Percentiles rank a stretch among this genome's conserved stretches.
These are phyloP conservation scores for Montipora sp. DNA, from an alignment of 64 coral and sea anemone species.

Conservation along the genomic window DNA sequence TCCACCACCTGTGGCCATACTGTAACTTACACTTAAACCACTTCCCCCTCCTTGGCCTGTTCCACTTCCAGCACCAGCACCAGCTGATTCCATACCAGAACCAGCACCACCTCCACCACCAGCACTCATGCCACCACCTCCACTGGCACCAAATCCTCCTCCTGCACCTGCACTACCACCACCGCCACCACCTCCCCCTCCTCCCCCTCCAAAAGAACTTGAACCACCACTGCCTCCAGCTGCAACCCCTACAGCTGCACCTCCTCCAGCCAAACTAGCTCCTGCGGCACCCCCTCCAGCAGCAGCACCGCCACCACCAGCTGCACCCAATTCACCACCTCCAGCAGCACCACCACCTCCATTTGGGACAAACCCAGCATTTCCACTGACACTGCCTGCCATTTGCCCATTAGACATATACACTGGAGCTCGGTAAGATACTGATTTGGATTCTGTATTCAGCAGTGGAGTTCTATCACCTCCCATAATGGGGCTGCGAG, in stretches of 20 bases:
- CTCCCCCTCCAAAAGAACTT: neutral
- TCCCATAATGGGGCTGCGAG: slow-evolving; percentile 72
- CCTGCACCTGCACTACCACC: neutral
- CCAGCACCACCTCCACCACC: neutral
- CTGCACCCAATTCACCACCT: neutral
- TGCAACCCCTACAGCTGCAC: neutral
- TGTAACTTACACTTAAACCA: slow-evolving; percentile 11
- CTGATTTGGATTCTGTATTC: slow-evolving; percentile 58
- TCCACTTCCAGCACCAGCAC: neutral
- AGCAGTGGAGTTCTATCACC: slow-evolving; percentile 79
- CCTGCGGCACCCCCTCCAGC: neutral
- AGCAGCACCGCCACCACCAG: slow-evolving; percentile 20
- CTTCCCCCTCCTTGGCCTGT: neutral
- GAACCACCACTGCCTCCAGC: neutral
- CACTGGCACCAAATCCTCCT: neutral
- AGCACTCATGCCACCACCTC: neutral
- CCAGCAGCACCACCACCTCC: slow-evolving; percentile 26
- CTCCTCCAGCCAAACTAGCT: neutral
- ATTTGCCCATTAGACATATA: slow-evolving; percentile 72
- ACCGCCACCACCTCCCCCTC: neutral
- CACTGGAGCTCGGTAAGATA: slow-evolving; percentile 68
- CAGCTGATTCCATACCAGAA: neutral
- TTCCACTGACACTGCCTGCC: slow-evolving; percentile 52
- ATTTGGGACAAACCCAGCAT: slow-evolving; percentile 28
- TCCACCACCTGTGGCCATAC: slow-evolving; percentile 33